Evolutionary conservation across 2,113 vertebrate genomes (phyloP).

Genomic region (Psilopsiagon aymara): DNA sequence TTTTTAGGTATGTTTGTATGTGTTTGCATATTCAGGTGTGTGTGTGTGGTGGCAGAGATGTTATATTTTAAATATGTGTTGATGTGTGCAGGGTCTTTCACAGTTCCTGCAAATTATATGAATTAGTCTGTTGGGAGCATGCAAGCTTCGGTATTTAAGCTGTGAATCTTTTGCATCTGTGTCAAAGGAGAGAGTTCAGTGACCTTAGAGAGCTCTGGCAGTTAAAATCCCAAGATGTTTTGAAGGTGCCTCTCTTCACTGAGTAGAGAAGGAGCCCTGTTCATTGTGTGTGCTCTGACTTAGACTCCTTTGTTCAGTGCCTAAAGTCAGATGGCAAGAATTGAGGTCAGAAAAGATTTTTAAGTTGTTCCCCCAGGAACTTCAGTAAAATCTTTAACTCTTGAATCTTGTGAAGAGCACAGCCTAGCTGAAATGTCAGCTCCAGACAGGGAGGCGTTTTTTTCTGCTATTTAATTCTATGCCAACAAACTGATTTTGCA

Average conservation of each 20-base stretch:
- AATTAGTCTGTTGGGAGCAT: not conserved
- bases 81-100: not conserved
- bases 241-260: not conserved
- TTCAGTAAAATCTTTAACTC: slow-evolving; percentile 32
- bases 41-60: too few species aligned
- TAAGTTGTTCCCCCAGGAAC: not conserved
- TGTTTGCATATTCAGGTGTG: fast-evolving
- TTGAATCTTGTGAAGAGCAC: not conserved
- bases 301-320: slow-evolving; percentile 4
- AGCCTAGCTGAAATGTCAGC: not conserved
- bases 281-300: not conserved
- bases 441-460: not conserved
- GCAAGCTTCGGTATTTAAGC: not conserved
- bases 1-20: not conserved
- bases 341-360: slow-evolving; percentile 41
- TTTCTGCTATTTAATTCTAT: not conserved
- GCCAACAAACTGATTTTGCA: not conserved
- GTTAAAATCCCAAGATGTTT: not conserved
- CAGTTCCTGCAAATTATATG: not conserved
- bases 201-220: not conserved
- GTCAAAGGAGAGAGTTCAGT: not conserved
- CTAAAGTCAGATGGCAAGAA: not conserved
- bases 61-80: not conserved
- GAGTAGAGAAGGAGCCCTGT: not conserved
- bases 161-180: not conserved